These are phyloP conservation scores for Noctua janthe DNA, from an alignment of 2,888 invertebrate species.

Conservation along the genomic window DNA sequence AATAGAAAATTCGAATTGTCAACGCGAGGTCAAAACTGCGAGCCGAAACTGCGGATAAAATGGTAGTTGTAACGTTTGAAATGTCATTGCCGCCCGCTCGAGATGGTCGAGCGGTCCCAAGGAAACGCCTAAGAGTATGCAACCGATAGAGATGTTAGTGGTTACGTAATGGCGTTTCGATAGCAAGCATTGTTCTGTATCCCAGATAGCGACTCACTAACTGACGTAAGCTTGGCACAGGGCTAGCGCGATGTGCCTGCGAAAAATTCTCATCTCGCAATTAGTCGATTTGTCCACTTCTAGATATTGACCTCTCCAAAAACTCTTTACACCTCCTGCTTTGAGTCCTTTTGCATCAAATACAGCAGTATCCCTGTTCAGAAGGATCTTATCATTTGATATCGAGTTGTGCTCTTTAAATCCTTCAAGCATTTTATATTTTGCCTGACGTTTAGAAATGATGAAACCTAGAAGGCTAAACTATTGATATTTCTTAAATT, in stretches of 20 bases:
- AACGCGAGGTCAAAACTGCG: conserved; percentile 62
- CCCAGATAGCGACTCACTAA: conserved; percentile 71
- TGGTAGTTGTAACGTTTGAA: conserved; percentile 65
- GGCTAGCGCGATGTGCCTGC: conserved; percentile 39
- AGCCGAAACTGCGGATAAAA: conserved; percentile 50
- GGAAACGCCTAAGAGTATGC: conserved; percentile 59
- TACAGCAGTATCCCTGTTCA: not conserved
- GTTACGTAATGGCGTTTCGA: conserved; percentile 82
- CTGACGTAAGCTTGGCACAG: conserved; percentile 70
- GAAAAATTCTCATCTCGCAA: not conserved
- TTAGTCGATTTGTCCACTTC: not conserved
- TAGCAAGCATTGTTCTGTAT: conserved; percentile 84
- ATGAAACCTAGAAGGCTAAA: conserved; percentile 41
- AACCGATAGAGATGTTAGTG: conserved; percentile 80
- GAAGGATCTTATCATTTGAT: not conserved
- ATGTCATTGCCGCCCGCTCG: conserved; percentile 73
- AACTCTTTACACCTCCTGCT: not conserved
- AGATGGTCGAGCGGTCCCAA: conserved; percentile 62
- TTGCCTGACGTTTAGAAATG: conserved; percentile 1
- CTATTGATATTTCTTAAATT: conserved; percentile 47
- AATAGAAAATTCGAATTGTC: conserved; percentile 67
- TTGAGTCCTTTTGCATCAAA: not conserved
- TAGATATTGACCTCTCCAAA: not conserved
- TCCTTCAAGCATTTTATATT: not conserved
- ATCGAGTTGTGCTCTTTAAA: not conserved